phyloP scores from a whole-genome alignment of 2,888 invertebrate genomes.

The Netelia virgata region DNA sequence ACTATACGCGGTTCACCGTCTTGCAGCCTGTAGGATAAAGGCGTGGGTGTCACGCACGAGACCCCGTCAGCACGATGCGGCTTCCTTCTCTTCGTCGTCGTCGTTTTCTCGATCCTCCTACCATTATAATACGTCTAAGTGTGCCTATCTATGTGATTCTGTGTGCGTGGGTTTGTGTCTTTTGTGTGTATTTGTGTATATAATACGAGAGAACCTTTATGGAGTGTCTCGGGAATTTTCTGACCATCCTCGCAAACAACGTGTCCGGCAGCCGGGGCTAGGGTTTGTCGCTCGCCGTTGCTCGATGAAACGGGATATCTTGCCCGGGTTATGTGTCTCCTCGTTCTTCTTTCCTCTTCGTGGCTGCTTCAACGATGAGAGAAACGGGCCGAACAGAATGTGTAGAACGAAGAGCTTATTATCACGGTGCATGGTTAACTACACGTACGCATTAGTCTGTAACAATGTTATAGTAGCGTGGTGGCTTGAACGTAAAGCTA shows the following conservation, averaged over 20 bases:
- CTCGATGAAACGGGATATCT: conserved; percentile 60
- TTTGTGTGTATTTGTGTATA: too few species aligned
- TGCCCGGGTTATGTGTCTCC: neutral
- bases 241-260: conserved; percentile 8
- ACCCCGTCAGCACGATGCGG: conserved; percentile 45
- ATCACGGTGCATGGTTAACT: conserved; percentile 24
- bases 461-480: conserved; percentile 40
- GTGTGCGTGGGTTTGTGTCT: too few species aligned
- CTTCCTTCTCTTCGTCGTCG: conserved; percentile 40
- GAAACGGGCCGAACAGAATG: conserved; percentile 19
- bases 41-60: conserved; percentile 61
- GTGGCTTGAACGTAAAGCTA: conserved; percentile 58
- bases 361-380: conserved; percentile 18
- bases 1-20: conserved; percentile 34
- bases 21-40: conserved; percentile 34
- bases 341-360: conserved; percentile 10
- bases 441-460: conserved; percentile 14
- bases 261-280: too few species aligned
- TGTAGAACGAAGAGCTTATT: conserved; percentile 53
- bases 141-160: too few species aligned
- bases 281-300: neutral
- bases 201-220: too few species aligned
- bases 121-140: too few species aligned
- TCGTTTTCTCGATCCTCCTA: conserved; percentile 4
- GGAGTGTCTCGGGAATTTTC: conserved; percentile 51